Evolutionary conservation across 2,797 vertebrate species (phyloP).

Genomic region (Hydrolagus colliei): DNA sequence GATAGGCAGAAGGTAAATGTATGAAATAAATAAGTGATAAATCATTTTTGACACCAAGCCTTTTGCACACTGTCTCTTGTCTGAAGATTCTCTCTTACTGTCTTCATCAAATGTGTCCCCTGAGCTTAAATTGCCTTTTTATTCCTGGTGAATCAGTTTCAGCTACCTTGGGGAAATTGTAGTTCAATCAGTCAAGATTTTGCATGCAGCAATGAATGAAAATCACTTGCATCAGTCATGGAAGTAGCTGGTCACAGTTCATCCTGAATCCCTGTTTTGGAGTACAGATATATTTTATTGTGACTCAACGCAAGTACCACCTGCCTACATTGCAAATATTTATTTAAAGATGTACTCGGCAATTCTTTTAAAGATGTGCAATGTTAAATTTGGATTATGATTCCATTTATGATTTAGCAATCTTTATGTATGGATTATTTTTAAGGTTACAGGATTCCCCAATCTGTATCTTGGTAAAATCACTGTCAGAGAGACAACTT

Average conservation of each 20-base stretch:
- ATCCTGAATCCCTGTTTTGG: background rate
- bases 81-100: background rate
- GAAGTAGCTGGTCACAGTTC: background rate
- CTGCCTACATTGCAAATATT: background rate
- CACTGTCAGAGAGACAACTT: no score
- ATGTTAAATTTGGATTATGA: background rate
- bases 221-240: background rate
- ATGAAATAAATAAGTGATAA: background rate
- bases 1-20: background rate
- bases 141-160: background rate
- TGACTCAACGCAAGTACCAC: background rate
- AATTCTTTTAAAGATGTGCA: no score
- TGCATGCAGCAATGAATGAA: background rate
- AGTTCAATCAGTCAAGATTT: slow-evolving; percentile 8
- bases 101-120: slow-evolving; percentile 21
- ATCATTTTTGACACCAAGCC: background rate
- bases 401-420: slow-evolving; percentile 20
- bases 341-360: background rate
- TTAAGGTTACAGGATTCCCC: background rate
- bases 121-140: slow-evolving; percentile 3
- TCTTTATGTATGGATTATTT: background rate
- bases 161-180: slow-evolving; percentile 14
- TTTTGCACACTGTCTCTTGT: background rate
- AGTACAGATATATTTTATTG: slow-evolving; percentile 13
- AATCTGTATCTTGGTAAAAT: no score